Evolutionary conservation across 2,113 vertebrate genomes (phyloP), one percentile per base, ranked within the genome.

Genomic region (Girardinichthys multiradiatus): DNA sequence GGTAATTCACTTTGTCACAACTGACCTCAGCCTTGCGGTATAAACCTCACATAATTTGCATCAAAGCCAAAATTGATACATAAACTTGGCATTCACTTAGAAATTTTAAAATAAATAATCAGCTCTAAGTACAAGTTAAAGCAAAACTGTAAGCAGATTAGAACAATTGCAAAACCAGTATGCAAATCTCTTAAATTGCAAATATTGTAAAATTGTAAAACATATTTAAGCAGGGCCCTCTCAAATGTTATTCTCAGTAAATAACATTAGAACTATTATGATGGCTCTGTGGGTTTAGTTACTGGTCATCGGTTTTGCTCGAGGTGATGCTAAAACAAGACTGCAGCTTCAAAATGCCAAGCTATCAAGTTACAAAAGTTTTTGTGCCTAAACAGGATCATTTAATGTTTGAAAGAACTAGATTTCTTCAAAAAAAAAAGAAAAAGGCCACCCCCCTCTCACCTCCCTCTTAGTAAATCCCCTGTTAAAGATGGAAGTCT

Each of bases 271-370:
- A 67, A 69, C 60, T 39, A 10, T 30, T 13, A 6, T 70, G 51
- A 72, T 3, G 11, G 2, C 37, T n/a, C n/a, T 65, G 62, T 64
- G 75, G 2, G 64, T 82, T 77, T 58, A 13, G 10, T 77, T 79
- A 76, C 33, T 17, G 29, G 59, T 84, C 79, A 79, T 69, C 61
- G 83, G 84, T 68, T 86, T 70, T 61, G 64, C 75, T 61, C 0
- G 21, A 58, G 72, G 60, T 60, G 2, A 64, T 21, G 19, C 29
- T 67, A 19, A 48, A 65, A 71, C 29, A 62, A 13, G 12, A 61
- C 26, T n/a, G 48, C 21, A 30, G 11, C 28, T 68, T 26, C 26
- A 60, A 60, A 30, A 15, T 19, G 17, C 19, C 8, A 29, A 59
- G 14, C 27, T 15, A 57, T 26, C 57, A 57, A 57, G 26, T 57